Evolutionary conservation across 2,888 invertebrate genomes (phyloP).

Genomic region (Drosophila paramelanica): DNA sequence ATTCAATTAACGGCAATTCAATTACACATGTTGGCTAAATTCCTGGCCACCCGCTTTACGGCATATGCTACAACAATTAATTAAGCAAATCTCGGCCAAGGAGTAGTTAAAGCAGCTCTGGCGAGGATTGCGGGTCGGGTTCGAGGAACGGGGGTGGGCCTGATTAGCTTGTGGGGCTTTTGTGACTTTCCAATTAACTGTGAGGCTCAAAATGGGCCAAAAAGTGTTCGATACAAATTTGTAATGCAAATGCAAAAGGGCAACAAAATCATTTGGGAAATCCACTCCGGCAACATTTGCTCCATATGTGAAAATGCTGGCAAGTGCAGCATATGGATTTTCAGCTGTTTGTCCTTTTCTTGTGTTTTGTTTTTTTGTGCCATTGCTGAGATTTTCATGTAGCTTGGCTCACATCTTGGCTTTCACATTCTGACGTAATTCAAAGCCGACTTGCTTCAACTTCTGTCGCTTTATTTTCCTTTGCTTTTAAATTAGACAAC

Average conservation of each 20-base stretch:
- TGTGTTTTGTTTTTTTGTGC: constrained; percentile 5
- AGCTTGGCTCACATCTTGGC: constrained; percentile 20
- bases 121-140: neutral
- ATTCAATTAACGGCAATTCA: constrained; percentile 68
- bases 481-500: constrained; percentile 41
- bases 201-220: constrained; percentile 33
- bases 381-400: constrained; percentile 22
- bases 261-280: constrained; percentile 70
- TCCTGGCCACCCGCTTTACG: constrained; percentile 10
- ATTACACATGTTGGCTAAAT: constrained; percentile 52
- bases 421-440: constrained; percentile 58
- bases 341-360: constrained; percentile 4
- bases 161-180: constrained; percentile 57
- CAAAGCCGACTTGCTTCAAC: constrained; percentile 49
- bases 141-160: neutral
- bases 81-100: constrained; percentile 56
- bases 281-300: constrained; percentile 41
- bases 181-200: constrained; percentile 68
- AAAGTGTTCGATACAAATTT: constrained; percentile 51
- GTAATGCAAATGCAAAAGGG: constrained; percentile 70
- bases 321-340: constrained; percentile 26
- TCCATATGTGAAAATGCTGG: constrained; percentile 49
- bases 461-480: constrained; percentile 32
- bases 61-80: constrained; percentile 68
- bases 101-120: constrained; percentile 7